These are phyloP conservation scores for Trissolcus basalis DNA, from an alignment of 1,140 invertebrate genomes.

Conservation along the genomic window DNA sequence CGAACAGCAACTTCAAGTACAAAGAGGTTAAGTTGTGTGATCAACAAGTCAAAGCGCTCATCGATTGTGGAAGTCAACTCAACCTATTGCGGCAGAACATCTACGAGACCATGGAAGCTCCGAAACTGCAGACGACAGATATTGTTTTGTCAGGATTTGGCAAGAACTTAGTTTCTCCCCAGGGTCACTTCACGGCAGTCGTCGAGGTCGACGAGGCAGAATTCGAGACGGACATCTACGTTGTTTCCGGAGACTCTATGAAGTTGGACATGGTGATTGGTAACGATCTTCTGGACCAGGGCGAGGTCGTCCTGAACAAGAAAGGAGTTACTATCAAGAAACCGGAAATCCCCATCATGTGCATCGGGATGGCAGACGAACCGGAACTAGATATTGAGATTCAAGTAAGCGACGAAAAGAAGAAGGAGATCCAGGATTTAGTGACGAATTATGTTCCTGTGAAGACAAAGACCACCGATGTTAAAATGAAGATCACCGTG, in stretches of 20 bases:
- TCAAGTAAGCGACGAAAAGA: not conserved
- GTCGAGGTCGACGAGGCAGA: constrained; percentile 1
- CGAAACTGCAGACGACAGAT: constrained; percentile 2
- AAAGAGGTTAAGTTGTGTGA: not conserved
- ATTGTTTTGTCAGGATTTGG: constrained; percentile 22
- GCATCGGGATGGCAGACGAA: not conserved
- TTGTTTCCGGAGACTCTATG: constrained; percentile 23
- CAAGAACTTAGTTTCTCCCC: constrained; percentile 1
- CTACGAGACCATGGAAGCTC: not conserved
- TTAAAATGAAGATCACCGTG: not conserved
- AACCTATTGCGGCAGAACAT: not conserved
- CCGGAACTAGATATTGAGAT: constrained; percentile 3
- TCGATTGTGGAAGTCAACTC: not conserved
- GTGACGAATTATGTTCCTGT: not conserved
- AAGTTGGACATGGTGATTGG: constrained; percentile 26
- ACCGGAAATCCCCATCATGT: constrained; percentile 5
- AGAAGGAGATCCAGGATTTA: not conserved
- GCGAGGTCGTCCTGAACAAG: constrained; percentile 2
- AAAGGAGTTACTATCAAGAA: constrained; percentile 7
- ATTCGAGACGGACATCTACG: constrained; percentile 18
- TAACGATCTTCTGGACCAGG: constrained; percentile 34
- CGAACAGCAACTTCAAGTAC: not conserved
- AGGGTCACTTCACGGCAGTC: constrained; percentile 4
- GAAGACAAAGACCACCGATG: not conserved
- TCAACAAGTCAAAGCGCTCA: not conserved